Evolutionary conservation across 2,888 invertebrate genomes (phyloP).

Genomic region (Acronicta leporina): DNA sequence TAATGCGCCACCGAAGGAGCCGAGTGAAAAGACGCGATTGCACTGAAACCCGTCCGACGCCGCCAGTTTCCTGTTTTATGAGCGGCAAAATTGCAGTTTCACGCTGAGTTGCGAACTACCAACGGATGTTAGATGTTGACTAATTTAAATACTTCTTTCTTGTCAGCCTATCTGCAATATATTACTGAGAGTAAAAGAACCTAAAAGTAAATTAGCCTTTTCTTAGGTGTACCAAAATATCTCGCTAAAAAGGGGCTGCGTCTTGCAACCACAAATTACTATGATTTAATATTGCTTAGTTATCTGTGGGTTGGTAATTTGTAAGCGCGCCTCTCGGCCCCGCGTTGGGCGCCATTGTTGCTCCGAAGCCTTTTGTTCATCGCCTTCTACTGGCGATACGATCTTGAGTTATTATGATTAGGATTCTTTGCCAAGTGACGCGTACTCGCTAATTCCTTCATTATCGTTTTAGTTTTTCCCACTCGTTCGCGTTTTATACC

Average conservation of each 20-base stretch:
- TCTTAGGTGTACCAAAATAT: slow-evolving; percentile 73
- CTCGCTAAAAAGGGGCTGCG: slow-evolving; percentile 78
- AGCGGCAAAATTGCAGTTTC: slow-evolving; percentile 82
- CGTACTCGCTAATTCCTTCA: slow-evolving; percentile 84
- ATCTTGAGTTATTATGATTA: slow-evolving; percentile 89
- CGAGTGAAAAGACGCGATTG: slow-evolving; percentile 84
- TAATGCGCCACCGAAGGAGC: slow-evolving; percentile 77
- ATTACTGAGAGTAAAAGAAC: slow-evolving; percentile 35
- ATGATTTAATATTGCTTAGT: slow-evolving; percentile 89
- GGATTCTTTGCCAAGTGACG: slow-evolving; percentile 88
- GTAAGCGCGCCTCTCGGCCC: slow-evolving; percentile 83
- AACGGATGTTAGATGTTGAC: slow-evolving; percentile 71
- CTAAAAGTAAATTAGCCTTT: slow-evolving; percentile 66
- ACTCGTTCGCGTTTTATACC: slow-evolving; percentile 64
- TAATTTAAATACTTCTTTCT: slow-evolving; percentile 74
- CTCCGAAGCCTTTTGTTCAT: slow-evolving; percentile 86
- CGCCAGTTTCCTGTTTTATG: slow-evolving; percentile 79
- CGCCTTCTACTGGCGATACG: slow-evolving; percentile 83
- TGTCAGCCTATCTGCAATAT: slow-evolving; percentile 35
- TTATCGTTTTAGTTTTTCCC: slow-evolving; percentile 81
- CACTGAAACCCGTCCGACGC: slow-evolving; percentile 68
- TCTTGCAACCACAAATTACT: slow-evolving; percentile 87
- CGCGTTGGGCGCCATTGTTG: slow-evolving; percentile 86
- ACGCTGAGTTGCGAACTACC: slow-evolving; percentile 71
- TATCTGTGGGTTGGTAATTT: slow-evolving; percentile 88